Evolutionary conservation across 2,797 vertebrate genomes (phyloP).

Genomic region (Limnodromus scolopaceus): DNA sequence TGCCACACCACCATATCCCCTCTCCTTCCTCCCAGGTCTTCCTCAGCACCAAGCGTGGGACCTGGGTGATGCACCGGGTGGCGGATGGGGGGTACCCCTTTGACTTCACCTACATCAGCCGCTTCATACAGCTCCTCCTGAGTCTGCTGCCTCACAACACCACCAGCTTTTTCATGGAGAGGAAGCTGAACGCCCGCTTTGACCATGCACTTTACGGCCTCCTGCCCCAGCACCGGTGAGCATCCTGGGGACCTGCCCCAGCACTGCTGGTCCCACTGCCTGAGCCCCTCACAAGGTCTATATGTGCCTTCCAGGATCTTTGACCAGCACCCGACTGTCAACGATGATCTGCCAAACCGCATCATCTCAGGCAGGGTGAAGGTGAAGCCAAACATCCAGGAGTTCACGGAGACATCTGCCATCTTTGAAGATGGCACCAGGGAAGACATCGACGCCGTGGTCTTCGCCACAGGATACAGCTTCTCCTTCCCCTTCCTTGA

Average conservation of each 20-base stretch:
- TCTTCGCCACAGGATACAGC: constrained; percentile 87
- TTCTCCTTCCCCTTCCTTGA: constrained; percentile 87
- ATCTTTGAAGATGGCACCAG: constrained; percentile 83
- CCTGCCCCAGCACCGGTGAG: constrained; percentile 15
- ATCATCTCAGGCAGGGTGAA: constrained; percentile 83
- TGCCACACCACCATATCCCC: background rate
- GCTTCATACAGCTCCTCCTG: accelerated
- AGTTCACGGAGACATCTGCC: constrained; percentile 82
- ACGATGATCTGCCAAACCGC: constrained; percentile 83
- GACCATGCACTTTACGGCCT: background rate
- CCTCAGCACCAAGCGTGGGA: constrained; percentile 39
- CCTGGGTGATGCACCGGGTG: constrained; percentile 31
- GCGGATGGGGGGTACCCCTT: background rate
- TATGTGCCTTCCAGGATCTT: constrained; percentile 53
- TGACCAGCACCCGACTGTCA: constrained; percentile 80
- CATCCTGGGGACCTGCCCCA: accelerated
- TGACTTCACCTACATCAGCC: background rate
- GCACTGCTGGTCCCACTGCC: background rate
- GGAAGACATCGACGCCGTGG: constrained; percentile 80
- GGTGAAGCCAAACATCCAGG: constrained; percentile 82
- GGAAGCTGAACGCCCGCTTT: background rate
- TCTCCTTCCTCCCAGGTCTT: constrained; percentile 24
- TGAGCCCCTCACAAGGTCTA: accelerated
- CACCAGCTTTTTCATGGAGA: background rate
- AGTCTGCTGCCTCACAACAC: background rate